Percentiles rank a stretch among this genome's conserved stretches.
These are phyloP conservation scores for Stigmatopora nigra DNA, from an alignment of 2,113 vertebrate genomes.

Conservation along the genomic window DNA sequence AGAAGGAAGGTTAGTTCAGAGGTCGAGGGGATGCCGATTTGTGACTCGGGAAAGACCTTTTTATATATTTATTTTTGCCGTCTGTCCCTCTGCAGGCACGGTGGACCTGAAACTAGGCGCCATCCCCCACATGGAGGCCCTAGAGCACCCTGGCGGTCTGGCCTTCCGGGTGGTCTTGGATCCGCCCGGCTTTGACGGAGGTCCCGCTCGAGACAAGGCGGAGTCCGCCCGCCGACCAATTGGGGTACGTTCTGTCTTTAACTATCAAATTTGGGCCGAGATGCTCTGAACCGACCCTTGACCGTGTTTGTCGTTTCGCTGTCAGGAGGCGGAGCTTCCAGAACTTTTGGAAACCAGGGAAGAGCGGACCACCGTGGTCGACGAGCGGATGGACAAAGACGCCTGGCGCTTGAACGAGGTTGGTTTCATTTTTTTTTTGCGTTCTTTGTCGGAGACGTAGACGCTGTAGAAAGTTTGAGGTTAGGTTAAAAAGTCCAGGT, in stretches of 20 bases:
- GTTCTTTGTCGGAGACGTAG: neutral
- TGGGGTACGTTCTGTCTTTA: conserved; percentile 62
- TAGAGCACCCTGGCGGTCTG: conserved; percentile 85
- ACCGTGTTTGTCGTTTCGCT: conserved; percentile 56
- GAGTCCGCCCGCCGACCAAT: conserved; percentile 84
- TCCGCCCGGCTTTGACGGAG: conserved; percentile 82
- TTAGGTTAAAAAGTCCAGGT: too few species aligned
- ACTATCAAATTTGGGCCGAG: neutral
- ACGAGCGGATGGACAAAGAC: conserved; percentile 87
- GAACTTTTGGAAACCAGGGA: conserved; percentile 89
- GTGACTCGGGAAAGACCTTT: too few species aligned
- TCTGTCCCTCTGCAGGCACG: conserved; percentile 64
- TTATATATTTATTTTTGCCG: neutral
- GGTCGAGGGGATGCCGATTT: neutral
- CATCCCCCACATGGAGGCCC: conserved; percentile 94
- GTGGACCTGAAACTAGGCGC: conserved; percentile 91
- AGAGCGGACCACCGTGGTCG: conserved; percentile 84
- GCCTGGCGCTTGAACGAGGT: conserved; percentile 85
- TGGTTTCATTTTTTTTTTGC: conserved; percentile 63
- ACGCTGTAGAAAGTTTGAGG: too few species aligned
- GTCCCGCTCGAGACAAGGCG: conserved; percentile 89
- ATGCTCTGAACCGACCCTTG: neutral
- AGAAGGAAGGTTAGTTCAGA: conserved; percentile 75
- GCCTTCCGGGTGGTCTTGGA: conserved; percentile 96
- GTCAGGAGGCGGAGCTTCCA: conserved; percentile 88